phyloP scores from a whole-genome alignment of 2,113 vertebrate species.

The Embiotoca jacksoni region DNA sequence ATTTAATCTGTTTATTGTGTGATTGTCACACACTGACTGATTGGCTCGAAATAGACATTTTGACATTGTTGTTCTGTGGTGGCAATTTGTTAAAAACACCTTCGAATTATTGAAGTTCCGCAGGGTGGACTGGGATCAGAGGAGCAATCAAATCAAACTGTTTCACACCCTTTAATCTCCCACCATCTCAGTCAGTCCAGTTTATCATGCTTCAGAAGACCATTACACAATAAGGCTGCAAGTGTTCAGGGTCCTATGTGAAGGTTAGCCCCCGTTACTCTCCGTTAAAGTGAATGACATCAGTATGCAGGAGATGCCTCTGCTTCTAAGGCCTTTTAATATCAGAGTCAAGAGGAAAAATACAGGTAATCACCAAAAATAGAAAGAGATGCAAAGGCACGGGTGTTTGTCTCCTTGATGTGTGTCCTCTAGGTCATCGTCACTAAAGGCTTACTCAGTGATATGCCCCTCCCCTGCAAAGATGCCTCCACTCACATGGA shows the following conservation, averaged over 20 bases:
- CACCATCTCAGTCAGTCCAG: conserved; percentile 12
- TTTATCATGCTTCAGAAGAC: background rate
- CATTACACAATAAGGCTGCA: background rate
- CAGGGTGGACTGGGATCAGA: conserved; percentile 1
- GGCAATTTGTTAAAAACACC: conserved; percentile 3
- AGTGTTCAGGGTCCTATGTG: background rate
- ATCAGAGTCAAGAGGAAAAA: conserved; percentile 22
- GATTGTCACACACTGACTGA: conserved; percentile 6
- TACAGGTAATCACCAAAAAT: conserved; percentile 43
- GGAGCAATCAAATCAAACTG: conserved; percentile 19
- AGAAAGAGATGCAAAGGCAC: conserved; percentile 21
- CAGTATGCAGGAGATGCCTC: conserved; percentile 19
- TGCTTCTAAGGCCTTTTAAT: conserved; percentile 21
- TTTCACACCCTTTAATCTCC: conserved; percentile 22
- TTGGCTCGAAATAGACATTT: conserved; percentile 13
- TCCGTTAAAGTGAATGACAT: conserved; percentile 21
- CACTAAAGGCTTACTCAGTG: conserved; percentile 28
- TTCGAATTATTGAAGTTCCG: conserved; percentile 16
- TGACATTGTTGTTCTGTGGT: background rate
- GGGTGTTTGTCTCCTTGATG: conserved; percentile 1
- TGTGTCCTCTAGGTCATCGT: conserved; percentile 19
- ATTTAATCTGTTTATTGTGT: background rate
- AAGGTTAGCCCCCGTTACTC: background rate
- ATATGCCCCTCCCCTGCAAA: conserved; percentile 2
- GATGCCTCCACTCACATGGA: conserved; percentile 11